Base-by-base conservation (phyloP, 2,888 invertebrate genomes). In the Sphaerophoria rueppellii region DNA sequence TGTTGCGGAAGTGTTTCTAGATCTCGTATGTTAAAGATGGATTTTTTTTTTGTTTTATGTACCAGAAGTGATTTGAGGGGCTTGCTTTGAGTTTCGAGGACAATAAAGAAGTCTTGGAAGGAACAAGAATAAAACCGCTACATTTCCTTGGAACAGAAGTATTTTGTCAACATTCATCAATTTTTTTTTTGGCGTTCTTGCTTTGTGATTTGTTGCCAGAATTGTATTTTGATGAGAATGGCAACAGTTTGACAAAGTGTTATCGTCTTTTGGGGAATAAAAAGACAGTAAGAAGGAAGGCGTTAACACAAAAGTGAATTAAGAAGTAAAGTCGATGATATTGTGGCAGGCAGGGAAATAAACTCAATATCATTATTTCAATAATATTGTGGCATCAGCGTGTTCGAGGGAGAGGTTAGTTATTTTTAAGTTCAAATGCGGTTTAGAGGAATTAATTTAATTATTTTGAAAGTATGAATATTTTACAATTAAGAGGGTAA, bases 1-100 rank as follows among this genome's bases (percentile, higher is more conserved):
- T 67, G n/a, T n/a, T n/a, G 60, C 9, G 24, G 54, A 72, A 67
- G 60, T 54, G 67, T 55, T 54, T 67, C 32, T 24, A 77, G 48
- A 77, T 43, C 55, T 46, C 37, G 65, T n/a, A 34, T 71, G 37
- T 43, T 14, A 46, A 65, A 35, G 65, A 52, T 32, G 63, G 32
- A 48, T 43, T 48, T 4, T 34, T n/a, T 63, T 34, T 34, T 43
- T 43, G 40, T n/a, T 14, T 12, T 52, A 12, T 24, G 37, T 1
- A 50, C 12, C 35, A 50, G 24, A 52, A 50, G 43, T 46, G 35
- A 63, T 57, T 63, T 71, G 55, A 9, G 34, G 14, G 34, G 11
- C 34, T 52, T 14, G 37, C 2, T n/a, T n/a, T n/a, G 14, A 50
- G 4, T 11, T 37, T 43, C 4, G 37, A 63, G 46, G 34, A 63